These are phyloP conservation scores for Euclidia mi DNA, from an alignment of 2,888 invertebrate genomes.

Conservation along the genomic window DNA sequence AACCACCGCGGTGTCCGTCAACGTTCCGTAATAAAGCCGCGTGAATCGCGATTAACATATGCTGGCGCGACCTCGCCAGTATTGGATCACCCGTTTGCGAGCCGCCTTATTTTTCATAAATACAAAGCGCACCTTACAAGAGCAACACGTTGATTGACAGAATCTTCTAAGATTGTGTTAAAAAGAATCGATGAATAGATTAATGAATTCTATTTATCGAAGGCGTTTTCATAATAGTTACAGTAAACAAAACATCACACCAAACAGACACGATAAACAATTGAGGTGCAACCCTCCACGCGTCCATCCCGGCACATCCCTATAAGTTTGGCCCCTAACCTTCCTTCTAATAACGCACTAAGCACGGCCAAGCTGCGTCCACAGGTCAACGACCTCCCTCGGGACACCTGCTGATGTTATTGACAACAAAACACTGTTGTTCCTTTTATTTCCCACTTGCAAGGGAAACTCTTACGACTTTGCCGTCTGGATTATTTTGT, in stretches of 20 bases:
- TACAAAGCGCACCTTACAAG: too few species aligned
- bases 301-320: slow-evolving; percentile 46
- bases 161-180: too few species aligned
- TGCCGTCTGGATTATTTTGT: slow-evolving; percentile 46
- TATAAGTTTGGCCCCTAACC: slow-evolving; percentile 61
- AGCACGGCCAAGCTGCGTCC: slow-evolving; percentile 61
- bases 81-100: too few species aligned
- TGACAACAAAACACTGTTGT: slow-evolving; percentile 82
- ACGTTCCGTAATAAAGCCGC: too few species aligned
- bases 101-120: too few species aligned
- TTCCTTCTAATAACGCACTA: slow-evolving; percentile 63
- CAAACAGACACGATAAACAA: slow-evolving; percentile 5
- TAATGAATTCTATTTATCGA: too few species aligned
- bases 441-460: slow-evolving; percentile 80
- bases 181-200: too few species aligned
- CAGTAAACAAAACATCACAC: neutral
- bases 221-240: too few species aligned
- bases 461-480: slow-evolving; percentile 60
- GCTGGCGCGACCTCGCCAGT: too few species aligned
- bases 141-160: too few species aligned
- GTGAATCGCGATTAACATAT: too few species aligned
- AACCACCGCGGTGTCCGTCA: too few species aligned
- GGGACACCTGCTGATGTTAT: slow-evolving; percentile 87
- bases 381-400: slow-evolving; percentile 82
- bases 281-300: slow-evolving; percentile 38